Percentiles rank a stretch among this genome's conserved stretches.
Evolutionary conservation across 2,113 vertebrate species (phyloP).

Genomic region (Delphinus delphis): DNA sequence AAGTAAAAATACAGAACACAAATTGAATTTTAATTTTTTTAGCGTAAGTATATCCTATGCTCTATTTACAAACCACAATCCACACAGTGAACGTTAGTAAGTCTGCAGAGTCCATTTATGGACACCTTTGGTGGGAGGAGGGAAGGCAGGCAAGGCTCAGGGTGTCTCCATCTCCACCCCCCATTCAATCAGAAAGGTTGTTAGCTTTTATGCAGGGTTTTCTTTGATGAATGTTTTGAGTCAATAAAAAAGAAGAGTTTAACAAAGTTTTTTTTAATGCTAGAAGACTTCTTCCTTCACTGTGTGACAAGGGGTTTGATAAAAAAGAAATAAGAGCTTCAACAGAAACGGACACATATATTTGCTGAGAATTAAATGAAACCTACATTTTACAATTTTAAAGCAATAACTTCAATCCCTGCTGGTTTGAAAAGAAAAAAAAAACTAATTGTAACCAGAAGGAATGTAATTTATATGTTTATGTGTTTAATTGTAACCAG

Average conservation of each 20-base stretch:
- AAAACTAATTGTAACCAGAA: conserved; percentile 32
- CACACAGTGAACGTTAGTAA: not conserved
- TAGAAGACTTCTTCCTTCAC: not conserved
- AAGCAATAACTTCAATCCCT: conserved; percentile 39
- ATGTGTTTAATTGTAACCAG: conserved; percentile 26
- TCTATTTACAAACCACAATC: not conserved
- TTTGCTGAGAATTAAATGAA: conserved; percentile 8
- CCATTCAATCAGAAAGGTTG: not conserved
- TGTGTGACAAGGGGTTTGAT: not conserved
- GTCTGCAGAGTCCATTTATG: not conserved
- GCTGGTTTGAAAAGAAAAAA: not conserved
- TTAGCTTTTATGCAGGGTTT: not conserved
- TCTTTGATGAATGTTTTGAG: not conserved
- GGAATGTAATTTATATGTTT: conserved; percentile 16
- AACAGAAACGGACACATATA: not conserved
- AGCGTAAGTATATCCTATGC: too few relatives aligned
- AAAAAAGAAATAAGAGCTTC: not conserved
- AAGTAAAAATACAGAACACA: not conserved
- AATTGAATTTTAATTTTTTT: not conserved
- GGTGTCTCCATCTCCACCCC: not conserved
- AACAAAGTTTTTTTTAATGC: not conserved
- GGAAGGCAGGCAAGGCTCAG: not conserved
- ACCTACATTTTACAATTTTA: not conserved
- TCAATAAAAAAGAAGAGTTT: not conserved
- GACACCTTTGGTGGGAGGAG: not conserved